phyloP scores from a whole-genome alignment of 2,113 vertebrate species.

The Sebastes schlegelii region DNA sequence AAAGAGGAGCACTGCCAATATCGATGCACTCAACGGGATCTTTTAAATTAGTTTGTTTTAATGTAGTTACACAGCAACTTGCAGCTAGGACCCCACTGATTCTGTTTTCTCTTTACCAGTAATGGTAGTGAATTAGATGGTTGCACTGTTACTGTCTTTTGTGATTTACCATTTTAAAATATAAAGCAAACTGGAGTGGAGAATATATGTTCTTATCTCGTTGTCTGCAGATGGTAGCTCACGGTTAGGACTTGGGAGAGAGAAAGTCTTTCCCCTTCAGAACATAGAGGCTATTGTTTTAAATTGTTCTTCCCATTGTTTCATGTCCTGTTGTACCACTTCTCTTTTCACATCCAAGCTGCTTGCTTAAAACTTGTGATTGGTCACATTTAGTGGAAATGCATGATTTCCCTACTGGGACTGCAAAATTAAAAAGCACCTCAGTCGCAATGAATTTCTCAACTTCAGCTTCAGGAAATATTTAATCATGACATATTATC shows the following conservation, averaged over 20 bases:
- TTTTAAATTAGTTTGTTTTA: too few species aligned
- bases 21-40: too few species aligned
- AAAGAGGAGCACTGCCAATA: too few species aligned
- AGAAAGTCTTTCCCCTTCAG: too few species aligned
- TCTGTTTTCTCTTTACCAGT: too few species aligned
- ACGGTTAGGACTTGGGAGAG: not conserved
- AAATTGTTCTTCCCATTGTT: not conserved
- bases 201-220: not conserved
- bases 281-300: too few species aligned
- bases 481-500: not conserved
- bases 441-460: not conserved
- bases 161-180: not conserved
- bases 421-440: not conserved
- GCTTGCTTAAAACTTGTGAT: not conserved
- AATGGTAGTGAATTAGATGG: not conserved
- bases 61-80: too few species aligned
- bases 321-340: not conserved
- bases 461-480: not conserved
- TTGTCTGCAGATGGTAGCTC: not conserved
- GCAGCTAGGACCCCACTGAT: too few species aligned
- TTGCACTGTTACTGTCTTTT: not conserved
- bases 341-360: not conserved
- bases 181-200: not conserved
- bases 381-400: not conserved
- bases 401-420: not conserved